phyloP scores from a whole-genome alignment of 2,113 vertebrate genomes.

The Phocoena phocoena region DNA sequence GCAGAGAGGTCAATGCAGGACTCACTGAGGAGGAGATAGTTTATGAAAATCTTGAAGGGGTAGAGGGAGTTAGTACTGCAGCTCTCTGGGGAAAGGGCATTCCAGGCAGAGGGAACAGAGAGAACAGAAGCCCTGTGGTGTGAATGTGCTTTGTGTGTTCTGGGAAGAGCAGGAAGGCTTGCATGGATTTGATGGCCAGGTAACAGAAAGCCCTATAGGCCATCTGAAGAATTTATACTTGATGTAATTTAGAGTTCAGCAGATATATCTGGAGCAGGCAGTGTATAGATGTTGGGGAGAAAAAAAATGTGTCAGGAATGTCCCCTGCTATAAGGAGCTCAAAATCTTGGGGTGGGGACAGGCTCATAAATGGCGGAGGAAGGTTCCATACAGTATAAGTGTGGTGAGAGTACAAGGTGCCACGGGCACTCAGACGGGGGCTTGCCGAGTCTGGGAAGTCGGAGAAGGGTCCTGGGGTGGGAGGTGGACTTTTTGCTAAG shows the following conservation, averaged over 20 bases:
- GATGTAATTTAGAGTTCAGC: neutral
- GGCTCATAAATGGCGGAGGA: neutral
- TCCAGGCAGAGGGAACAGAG: neutral
- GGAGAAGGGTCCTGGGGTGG: neutral
- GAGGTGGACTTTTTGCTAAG: no score
- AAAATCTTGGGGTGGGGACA: neutral
- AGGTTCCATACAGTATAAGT: neutral
- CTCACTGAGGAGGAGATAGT: neutral
- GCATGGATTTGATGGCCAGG: neutral
- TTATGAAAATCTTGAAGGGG: neutral
- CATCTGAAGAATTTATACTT: neutral
- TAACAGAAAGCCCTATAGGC: neutral
- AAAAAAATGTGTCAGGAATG: neutral
- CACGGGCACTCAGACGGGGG: rapidly evolving
- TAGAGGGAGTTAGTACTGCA: neutral
- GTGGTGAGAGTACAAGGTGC: neutral
- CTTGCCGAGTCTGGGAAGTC: neutral
- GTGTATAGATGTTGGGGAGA: neutral
- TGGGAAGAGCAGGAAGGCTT: neutral
- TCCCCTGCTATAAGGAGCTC: neutral
- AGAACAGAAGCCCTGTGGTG: neutral
- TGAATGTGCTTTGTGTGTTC: neutral
- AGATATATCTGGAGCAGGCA: neutral
- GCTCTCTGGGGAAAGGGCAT: neutral
- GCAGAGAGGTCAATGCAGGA: neutral